Base-by-base conservation (phyloP, 2,888 invertebrate genomes). In the Prenolepis imparis region DNA sequence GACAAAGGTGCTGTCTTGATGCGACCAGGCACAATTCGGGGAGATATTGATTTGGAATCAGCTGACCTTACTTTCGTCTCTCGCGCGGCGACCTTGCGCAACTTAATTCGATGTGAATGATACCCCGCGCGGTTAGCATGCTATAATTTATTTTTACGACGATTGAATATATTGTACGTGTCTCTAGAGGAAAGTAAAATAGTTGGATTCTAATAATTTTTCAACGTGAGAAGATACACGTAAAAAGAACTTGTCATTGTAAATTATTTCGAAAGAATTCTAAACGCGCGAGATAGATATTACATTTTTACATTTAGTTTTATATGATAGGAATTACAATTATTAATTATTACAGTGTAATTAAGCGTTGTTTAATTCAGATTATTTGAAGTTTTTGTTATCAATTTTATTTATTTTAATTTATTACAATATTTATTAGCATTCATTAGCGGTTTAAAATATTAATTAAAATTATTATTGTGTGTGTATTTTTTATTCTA, bases 1-100 rank as follows among this genome's bases (percentile, higher is more conserved):
- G 39, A 59, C 68, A 59, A 61, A 80, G 72, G 73, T 48, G 72
- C 28, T 72, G 70, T 80, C 44, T 44, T 36, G 32, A 12, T 67
- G 59, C 39, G 59, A 12, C 57, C 39, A 52, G 48, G 73, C 77
- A 83, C 81, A 67, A 85, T 86, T 82, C 73, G 81, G 64, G 68
- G 86, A 24, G 28, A 86, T 88, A 90, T 90, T 88, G 90, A 90
- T 90, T 86, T 73, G 84, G n/a, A 64, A 68, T 83, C 88, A 88
- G 88, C 87, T 90, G 90, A 90, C 90, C 86, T 90, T 88, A 90
- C 86, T 81, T 80, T 36, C 77, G 57, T 74, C 83, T 68, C 67
- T 82, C 75, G 39, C 75, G 39, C 28, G 28, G 70, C 84, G 89
- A 89, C 89, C 89, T 89, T 87, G 89, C 83, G 85, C 89, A 84